Evolutionary conservation across 2,888 invertebrate species (phyloP).

Genomic region (Desoria tigrina): DNA sequence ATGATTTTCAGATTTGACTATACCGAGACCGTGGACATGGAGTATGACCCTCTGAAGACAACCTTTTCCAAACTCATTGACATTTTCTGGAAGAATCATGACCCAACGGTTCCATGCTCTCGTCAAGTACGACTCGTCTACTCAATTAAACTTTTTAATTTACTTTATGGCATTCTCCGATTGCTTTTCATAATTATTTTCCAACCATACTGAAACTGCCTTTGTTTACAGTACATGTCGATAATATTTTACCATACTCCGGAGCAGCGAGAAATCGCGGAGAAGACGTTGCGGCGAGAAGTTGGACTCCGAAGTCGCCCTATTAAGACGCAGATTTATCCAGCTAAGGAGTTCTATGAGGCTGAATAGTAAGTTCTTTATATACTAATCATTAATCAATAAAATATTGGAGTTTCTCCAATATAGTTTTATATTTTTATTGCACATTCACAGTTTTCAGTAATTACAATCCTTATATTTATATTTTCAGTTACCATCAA

Average conservation of each 20-base stretch:
- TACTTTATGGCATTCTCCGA: neutral
- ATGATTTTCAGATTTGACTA: constrained; percentile 70
- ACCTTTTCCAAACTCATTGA: constrained; percentile 74
- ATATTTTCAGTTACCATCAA: constrained; percentile 79
- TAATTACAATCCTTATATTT: constrained; percentile 45
- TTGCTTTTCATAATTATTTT: neutral
- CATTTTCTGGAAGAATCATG: constrained; percentile 90
- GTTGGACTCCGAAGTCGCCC: constrained; percentile 57
- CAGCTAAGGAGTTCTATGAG: constrained; percentile 78
- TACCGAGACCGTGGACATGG: constrained; percentile 89
- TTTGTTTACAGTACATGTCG: constrained; percentile 73
- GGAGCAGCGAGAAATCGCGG: constrained; percentile 76
- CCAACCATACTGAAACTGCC: neutral
- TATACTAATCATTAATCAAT: constrained; percentile 1
- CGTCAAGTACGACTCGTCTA: constrained; percentile 33
- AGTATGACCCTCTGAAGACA: constrained; percentile 79
- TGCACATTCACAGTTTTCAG: constrained; percentile 14
- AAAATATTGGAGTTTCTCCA: constrained; percentile 17
- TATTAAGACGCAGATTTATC: constrained; percentile 75
- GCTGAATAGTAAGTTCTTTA: constrained; percentile 87
- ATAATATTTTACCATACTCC: constrained; percentile 86
- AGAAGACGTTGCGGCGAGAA: constrained; percentile 63
- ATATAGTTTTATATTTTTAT: no score
- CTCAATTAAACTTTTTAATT: neutral
- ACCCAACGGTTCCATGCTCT: constrained; percentile 67